Conservation (phyloP, 2,113 vertebrate species). For the Laticauda colubrina region DNA sequence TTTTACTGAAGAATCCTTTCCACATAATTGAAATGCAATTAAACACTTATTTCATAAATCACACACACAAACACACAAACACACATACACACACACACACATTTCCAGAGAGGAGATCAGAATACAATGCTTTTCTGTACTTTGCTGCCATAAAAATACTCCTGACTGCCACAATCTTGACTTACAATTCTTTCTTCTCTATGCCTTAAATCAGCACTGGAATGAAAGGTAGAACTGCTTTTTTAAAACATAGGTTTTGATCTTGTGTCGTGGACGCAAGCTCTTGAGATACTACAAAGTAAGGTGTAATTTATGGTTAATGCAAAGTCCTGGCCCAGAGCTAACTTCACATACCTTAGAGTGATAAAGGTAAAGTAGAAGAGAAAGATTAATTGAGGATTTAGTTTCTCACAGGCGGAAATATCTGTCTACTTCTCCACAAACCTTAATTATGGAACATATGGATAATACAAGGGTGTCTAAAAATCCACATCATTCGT, state of each 20-base stretch:
- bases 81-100: background rate
- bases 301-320: constrained; percentile 48
- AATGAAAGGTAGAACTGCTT: constrained; percentile 24
- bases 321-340: constrained; percentile 43
- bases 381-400: constrained; percentile 55
- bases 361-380: constrained; percentile 63
- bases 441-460: background rate
- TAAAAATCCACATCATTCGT: background rate
- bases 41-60: background rate
- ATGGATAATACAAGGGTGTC: background rate
- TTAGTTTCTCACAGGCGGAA: constrained; percentile 42
- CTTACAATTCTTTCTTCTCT: constrained; percentile 1
- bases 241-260: constrained; percentile 3
- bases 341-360: constrained; percentile 53
- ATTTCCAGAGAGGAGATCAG: background rate
- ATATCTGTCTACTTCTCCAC: constrained; percentile 41
- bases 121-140: background rate
- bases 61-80: background rate
- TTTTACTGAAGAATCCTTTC: background rate
- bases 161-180: constrained; percentile 2
- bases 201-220: constrained; percentile 23
- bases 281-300: constrained; percentile 31
- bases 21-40: background rate
- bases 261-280: background rate
- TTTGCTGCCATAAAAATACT: constrained; percentile 21